Evolutionary conservation across 1,140 invertebrate species (phyloP).

Genomic region (Formica exsecta): DNA sequence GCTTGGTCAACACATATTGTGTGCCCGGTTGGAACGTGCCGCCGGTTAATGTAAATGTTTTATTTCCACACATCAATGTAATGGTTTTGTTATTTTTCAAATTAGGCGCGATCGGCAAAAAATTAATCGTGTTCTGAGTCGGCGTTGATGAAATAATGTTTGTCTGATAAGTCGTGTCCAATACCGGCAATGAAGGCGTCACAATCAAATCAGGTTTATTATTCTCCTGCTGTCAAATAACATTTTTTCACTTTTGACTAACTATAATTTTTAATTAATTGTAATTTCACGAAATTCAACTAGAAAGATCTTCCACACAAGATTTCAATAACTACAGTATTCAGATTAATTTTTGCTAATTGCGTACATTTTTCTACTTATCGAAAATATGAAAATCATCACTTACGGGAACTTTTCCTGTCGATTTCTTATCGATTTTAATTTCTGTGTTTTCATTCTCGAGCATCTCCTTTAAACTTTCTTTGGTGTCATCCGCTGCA

Average conservation of each 20-base stretch:
- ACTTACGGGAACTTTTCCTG: constrained; percentile 44
- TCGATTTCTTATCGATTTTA: not conserved
- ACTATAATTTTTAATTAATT: not conserved
- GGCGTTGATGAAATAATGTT: constrained; percentile 49
- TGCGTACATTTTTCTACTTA: not conserved
- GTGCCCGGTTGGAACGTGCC: constrained; percentile 70
- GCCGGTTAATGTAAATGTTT: constrained; percentile 77
- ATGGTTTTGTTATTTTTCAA: constrained; percentile 71
- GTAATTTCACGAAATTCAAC: not conserved
- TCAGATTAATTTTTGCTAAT: not conserved
- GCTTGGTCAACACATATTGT: constrained; percentile 77
- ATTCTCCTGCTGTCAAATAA: constrained; percentile 45
- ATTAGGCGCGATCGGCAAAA: constrained; percentile 62
- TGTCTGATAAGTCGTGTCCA: constrained; percentile 66
- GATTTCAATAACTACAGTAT: not conserved
- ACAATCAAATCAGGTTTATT: constrained; percentile 52
- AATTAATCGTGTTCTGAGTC: constrained; percentile 48
- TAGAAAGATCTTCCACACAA: not conserved
- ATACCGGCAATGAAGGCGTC: constrained; percentile 51
- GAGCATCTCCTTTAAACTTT: constrained; percentile 49
- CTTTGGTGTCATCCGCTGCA: constrained; percentile 56
- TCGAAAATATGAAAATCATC: not conserved
- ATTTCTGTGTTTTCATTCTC: constrained; percentile 38
- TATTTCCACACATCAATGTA: constrained; percentile 73
- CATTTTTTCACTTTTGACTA: not conserved